Conservation (phyloP, 2,797 vertebrate species). For the Myotis myotis region DNA sequence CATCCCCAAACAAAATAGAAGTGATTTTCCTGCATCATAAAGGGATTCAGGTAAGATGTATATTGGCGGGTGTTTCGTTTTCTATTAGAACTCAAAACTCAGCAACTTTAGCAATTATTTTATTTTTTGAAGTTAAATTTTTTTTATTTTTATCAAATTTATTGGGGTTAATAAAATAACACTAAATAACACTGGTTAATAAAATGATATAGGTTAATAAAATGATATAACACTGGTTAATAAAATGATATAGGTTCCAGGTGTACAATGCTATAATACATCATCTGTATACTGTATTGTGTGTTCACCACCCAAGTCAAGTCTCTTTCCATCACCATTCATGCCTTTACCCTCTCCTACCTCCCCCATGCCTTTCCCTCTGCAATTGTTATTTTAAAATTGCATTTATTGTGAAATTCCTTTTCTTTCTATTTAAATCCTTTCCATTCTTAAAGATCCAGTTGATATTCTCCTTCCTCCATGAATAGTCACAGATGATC, state of each 20-base stretch:
- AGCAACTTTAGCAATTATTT: neutral
- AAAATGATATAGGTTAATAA: neutral
- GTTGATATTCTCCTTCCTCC: neutral
- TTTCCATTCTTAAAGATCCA: conserved; percentile 46
- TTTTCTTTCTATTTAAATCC: conserved; percentile 8
- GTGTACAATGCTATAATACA: neutral
- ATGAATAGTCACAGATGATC: neutral
- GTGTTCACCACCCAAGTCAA: neutral
- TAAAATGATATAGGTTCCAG: neutral
- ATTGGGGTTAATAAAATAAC: neutral
- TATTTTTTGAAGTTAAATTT: neutral
- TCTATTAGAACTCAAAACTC: neutral
- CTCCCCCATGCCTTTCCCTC: neutral
- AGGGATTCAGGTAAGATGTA: neutral
- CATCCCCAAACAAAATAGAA: neutral
- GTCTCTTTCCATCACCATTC: neutral
- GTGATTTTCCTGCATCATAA: neutral
- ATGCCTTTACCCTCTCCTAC: neutral
- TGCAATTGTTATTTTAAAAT: neutral
- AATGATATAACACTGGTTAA: neutral
- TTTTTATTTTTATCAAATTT: neutral
- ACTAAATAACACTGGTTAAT: neutral
- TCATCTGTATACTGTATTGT: neutral
- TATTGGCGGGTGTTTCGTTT: neutral
- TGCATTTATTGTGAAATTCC: neutral